A percentile compares a stretch with the other conserved stretches of the same genome.
Conservation (phyloP, 2,797 vertebrate genomes). For the Octomys mimax region DNA sequence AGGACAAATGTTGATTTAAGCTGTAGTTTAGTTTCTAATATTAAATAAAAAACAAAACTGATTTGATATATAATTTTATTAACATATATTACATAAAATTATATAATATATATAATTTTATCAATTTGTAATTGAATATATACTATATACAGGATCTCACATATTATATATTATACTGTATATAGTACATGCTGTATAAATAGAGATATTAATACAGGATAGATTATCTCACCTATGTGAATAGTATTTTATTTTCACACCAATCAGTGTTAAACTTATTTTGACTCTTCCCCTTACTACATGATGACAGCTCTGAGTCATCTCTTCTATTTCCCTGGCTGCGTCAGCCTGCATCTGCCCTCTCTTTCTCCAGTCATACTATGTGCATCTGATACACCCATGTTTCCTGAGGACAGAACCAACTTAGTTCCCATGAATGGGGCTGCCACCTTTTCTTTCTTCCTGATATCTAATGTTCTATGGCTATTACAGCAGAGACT, state of each 20-base stretch:
- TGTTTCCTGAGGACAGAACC: neutral
- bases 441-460: neutral
- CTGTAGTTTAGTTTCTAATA: neutral
- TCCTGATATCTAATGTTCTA: neutral
- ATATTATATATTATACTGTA: neutral
- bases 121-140: neutral
- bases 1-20: neutral
- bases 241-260: neutral
- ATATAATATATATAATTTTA: neutral
- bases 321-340: neutral
- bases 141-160: neutral
- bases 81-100: no score
- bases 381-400: fast-evolving
- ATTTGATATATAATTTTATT: neutral
- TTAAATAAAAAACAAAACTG: neutral
- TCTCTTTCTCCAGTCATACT: neutral
- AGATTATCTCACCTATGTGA: neutral
- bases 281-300: neutral
- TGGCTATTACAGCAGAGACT: neutral
- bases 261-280: neutral
- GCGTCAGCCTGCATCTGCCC: neutral
- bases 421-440: neutral
- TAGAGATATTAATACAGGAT: neutral
- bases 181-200: neutral
- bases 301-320: neutral